Evolutionary conservation across 2,113 vertebrate species (phyloP), one percentile per base, ranked within the genome.

Genomic region (Lontra canadensis): DNA sequence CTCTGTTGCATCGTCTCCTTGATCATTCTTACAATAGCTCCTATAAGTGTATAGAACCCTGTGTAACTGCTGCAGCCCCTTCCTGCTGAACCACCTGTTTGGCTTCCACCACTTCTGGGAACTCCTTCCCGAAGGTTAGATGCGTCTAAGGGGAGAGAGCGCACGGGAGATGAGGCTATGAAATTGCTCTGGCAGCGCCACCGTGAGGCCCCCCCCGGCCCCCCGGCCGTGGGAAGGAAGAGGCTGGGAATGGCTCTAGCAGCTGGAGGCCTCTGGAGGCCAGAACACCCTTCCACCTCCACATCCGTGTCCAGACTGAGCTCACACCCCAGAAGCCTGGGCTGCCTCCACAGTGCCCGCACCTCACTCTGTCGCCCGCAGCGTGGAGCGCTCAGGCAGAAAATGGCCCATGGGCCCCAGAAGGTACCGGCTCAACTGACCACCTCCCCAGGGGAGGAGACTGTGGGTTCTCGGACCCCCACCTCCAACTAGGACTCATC

Each of bases 1-100:
- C 55, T 31, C 36, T 42, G 52, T 36, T 57, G 49, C 39, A 14
- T 42, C 1, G n/a, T 57, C 42, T 4, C 67, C 18, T 57, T 73
- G 9, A 36, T 42, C 29, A 13, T 73, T 42, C 42, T 52, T 80
- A 20, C 47, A 80, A 20, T 20, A 69, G 10, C 47, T n/a, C 34
- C 23, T 34, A 3, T 13, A 42, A 74, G 36, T 23, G 23, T 23
- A 23, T 74, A 7, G 3, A 36, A 57, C 39, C 20, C 11, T 88
- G 17, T 31, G 69, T 34, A 42, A 57, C 1, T 34, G 86, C 49
- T 57, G 67, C 36, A 59, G 99, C 99, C 0, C 99, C 99, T 92
- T 99, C 99, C 98, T 99, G 99, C 98, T 99, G 99, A 86, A 99
- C 99, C 96, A 99, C 99, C 98, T 99, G 99, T 96, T 99, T 99